Conservation (phyloP, 1,140 invertebrate species). For the Drosophila punjabiensis region DNA sequence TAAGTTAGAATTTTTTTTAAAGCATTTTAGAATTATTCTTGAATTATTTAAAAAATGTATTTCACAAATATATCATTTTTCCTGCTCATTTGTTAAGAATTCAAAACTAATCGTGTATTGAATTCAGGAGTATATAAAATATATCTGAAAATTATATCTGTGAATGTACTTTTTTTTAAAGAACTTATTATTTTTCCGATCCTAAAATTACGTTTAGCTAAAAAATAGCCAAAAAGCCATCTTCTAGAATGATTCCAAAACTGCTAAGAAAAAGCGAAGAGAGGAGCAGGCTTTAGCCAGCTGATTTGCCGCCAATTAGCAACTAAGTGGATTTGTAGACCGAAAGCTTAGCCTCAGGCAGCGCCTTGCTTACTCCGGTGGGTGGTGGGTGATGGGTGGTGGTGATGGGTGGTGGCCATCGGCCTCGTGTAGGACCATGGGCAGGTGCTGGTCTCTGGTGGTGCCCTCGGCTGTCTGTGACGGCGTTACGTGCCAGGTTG, state of each 20-base stretch:
- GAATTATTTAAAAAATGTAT: background rate
- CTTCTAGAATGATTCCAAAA: conserved; percentile 6
- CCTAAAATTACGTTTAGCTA: too few relatives aligned
- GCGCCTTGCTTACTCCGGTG: background rate
- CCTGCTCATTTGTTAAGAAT: too few relatives aligned
- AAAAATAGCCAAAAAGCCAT: background rate
- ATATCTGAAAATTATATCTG: background rate
- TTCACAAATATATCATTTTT: too few relatives aligned
- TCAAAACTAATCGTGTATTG: too few relatives aligned
- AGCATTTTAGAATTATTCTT: background rate
- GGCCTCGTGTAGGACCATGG: background rate
- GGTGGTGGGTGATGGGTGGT: background rate
- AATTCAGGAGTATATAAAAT: too few relatives aligned
- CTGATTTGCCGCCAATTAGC: conserved; percentile 81
- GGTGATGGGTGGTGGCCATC: background rate
- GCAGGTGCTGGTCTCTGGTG: conserved; percentile 8
- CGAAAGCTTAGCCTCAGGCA: conserved; percentile 40
- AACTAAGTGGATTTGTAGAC: conserved; percentile 78
- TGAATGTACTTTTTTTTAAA: too few relatives aligned
- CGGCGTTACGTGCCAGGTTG: conserved; percentile 70
- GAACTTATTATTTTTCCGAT: too few relatives aligned
- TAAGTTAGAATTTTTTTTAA: too few relatives aligned
- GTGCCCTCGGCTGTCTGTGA: conserved; percentile 25
- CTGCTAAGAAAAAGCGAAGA: conserved; percentile 33
- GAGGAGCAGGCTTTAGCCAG: conserved; percentile 44